These are phyloP conservation scores for Drosophila greeni DNA, from an alignment of 2,888 invertebrate genomes.

Conservation along the genomic window DNA sequence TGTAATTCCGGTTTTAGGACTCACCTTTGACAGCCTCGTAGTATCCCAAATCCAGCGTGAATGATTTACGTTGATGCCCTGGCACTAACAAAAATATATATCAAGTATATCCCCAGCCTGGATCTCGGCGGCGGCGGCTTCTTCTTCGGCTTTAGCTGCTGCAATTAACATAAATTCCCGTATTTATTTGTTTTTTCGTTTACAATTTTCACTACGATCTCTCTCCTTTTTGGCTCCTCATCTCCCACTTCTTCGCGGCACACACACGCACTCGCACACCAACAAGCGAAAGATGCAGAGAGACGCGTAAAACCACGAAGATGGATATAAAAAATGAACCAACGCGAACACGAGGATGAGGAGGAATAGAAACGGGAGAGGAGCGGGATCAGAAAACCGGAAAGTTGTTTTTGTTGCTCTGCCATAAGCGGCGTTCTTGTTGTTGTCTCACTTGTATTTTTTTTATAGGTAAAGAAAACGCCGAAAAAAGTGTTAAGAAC, in stretches of 20 bases:
- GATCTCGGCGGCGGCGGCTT: conserved; percentile 11
- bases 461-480: conserved; percentile 21
- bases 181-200: conserved; percentile 52
- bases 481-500: conserved; percentile 28
- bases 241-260: conserved; percentile 15
- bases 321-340: conserved; percentile 59
- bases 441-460: conserved; percentile 34
- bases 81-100: conserved; percentile 42
- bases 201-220: conserved; percentile 48
- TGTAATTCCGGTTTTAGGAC: conserved; percentile 22
- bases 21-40: conserved; percentile 79
- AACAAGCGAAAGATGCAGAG: conserved; percentile 33
- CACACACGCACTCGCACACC: conserved; percentile 19
- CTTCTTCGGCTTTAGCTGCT: conserved; percentile 19
- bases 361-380: conserved; percentile 10
- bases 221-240: conserved; percentile 26
- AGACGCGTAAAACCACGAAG: conserved; percentile 66
- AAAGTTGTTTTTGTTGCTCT: conserved; percentile 61
- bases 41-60: conserved; percentile 80
- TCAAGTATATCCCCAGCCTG: conserved; percentile 22
- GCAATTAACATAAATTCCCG: conserved; percentile 51
- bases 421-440: conserved; percentile 32
- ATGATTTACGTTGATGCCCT: conserved; percentile 69
- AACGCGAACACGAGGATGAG: conserved; percentile 40
- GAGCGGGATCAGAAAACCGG: conserved; percentile 55